These are phyloP conservation scores for Sinhomidia bicolor DNA, from an alignment of 2,888 invertebrate species.

Conservation along the genomic window DNA sequence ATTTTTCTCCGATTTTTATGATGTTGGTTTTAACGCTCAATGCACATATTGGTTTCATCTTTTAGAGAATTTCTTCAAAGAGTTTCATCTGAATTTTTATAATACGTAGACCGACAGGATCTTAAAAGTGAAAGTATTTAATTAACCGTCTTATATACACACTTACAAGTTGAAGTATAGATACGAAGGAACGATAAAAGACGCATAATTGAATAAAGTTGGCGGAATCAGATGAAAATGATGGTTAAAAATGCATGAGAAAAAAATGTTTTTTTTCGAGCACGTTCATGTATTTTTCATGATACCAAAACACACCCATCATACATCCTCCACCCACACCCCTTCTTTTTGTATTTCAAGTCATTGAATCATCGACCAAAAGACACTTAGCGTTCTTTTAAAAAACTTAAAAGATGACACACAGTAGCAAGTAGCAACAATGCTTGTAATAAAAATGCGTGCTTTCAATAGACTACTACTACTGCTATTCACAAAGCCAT, in stretches of 20 bases:
- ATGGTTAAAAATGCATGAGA: neutral
- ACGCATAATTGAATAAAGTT: constrained; percentile 5
- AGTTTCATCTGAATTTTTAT: no score
- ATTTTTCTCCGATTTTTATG: no score
- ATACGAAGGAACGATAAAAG: no score
- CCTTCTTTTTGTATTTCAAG: neutral
- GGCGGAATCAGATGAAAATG: neutral
- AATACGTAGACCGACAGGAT: neutral
- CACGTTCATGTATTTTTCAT: neutral
- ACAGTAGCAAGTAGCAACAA: neutral
- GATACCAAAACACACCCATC: neutral
- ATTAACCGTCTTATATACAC: neutral
- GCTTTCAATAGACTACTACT: neutral
- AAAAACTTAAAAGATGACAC: constrained; percentile 35
- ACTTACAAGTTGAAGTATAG: no score
- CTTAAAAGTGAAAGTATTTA: neutral
- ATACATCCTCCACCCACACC: neutral
- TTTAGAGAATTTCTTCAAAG: no score
- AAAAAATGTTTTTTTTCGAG: neutral
- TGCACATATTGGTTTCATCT: no score
- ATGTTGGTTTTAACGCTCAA: no score
- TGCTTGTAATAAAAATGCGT: neutral
- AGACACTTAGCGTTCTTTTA: neutral
- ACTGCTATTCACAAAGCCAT: constrained; percentile 16
- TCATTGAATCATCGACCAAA: neutral